Evolutionary conservation across 2,888 invertebrate species (phyloP).

Genomic region (Lomographa bimaculata): DNA sequence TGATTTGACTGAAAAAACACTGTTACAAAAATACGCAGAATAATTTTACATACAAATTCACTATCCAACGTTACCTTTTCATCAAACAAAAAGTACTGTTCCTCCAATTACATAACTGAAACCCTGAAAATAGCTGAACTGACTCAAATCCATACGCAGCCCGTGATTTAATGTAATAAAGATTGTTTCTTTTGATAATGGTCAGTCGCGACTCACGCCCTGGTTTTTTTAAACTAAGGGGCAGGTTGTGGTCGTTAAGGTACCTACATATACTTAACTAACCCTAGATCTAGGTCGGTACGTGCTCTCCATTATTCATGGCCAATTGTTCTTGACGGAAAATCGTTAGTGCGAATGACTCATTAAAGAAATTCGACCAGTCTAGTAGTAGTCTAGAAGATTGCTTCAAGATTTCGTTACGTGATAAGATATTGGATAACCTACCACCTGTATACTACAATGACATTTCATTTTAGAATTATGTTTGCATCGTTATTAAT

Average conservation of each 20-base stretch:
- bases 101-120: slow-evolving; percentile 7
- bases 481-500: slow-evolving; percentile 20
- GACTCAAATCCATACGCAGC: slow-evolving; percentile 31
- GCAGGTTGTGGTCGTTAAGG: slow-evolving; percentile 21
- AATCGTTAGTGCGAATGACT: slow-evolving; percentile 73
- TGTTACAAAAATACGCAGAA: slow-evolving; percentile 9
- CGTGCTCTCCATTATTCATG: slow-evolving; percentile 74
- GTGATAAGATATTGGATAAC: slow-evolving; percentile 27
- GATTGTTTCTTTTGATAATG: slow-evolving; percentile 37
- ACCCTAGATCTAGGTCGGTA: slow-evolving; percentile 63
- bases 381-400: slow-evolving; percentile 30
- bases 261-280: slow-evolving; percentile 6
- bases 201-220: slow-evolving; percentile 15
- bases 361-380: slow-evolving; percentile 72
- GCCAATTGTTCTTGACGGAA: slow-evolving; percentile 70
- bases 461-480: slow-evolving; percentile 26
- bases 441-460: slow-evolving; percentile 20
- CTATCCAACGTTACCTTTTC: too few relatives aligned
- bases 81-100: slow-evolving; percentile 5
- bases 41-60: too few relatives aligned
- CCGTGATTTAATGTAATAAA: slow-evolving; percentile 59
- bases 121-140: neutral
- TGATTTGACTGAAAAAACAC: neutral
- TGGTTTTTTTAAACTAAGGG: slow-evolving; percentile 39
- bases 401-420: slow-evolving; percentile 28